Percentiles rank a stretch among this genome's conserved stretches.
Conservation (phyloP, 1,140 invertebrate species). For the Neoseiulus cucumeris region DNA sequence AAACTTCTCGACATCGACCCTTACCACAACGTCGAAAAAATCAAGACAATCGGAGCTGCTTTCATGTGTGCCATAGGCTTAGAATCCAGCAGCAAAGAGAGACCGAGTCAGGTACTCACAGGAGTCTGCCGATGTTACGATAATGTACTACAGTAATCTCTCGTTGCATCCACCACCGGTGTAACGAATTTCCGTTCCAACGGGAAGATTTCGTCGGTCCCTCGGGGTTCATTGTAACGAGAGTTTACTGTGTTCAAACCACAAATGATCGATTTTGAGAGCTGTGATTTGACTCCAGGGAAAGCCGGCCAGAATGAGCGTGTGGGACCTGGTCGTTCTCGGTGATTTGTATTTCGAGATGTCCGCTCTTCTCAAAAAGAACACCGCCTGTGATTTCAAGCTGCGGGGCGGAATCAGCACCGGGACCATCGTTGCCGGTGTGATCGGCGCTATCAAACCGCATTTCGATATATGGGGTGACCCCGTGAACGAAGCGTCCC, state of each 20-base stretch:
- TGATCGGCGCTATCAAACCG: conserved; percentile 87
- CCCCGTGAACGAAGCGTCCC: conserved; percentile 78
- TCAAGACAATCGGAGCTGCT: conserved; percentile 84
- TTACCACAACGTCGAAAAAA: conserved; percentile 77
- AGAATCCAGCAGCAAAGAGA: too few species aligned
- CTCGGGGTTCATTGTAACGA: too few species aligned
- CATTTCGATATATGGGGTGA: conserved; percentile 97
- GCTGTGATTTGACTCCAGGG: too few species aligned
- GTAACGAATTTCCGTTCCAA: too few species aligned
- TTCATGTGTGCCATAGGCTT: conserved; percentile 84
- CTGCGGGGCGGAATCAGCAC: conserved; percentile 57
- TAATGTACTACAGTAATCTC: too few species aligned
- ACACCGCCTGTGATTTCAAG: neutral
- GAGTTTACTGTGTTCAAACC: too few species aligned
- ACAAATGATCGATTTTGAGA: too few species aligned
- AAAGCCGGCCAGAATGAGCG: too few species aligned
- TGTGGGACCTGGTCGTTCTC: neutral
- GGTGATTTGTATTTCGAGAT: neutral
- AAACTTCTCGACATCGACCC: conserved; percentile 54
- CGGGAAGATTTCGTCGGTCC: too few species aligned
- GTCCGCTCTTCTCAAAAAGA: neutral
- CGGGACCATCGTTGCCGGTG: conserved; percentile 51
- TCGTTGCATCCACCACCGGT: too few species aligned
- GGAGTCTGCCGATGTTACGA: too few species aligned
- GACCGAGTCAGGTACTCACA: too few species aligned